Evolutionary conservation across 2,113 vertebrate genomes (phyloP).

Genomic region (Anguilla rostrata): DNA sequence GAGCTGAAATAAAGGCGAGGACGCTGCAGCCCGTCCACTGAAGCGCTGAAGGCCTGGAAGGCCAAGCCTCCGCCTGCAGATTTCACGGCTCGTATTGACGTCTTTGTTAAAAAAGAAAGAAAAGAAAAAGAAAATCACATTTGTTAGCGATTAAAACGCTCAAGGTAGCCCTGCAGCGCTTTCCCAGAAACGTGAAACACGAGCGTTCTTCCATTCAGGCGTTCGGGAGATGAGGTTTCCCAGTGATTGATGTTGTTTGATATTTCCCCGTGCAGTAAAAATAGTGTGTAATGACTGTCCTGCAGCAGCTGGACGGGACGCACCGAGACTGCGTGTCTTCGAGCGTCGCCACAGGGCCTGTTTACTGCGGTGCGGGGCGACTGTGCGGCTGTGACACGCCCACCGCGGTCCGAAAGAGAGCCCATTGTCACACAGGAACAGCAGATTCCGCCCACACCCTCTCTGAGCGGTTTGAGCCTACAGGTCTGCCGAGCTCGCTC

Average conservation of each 20-base stretch:
- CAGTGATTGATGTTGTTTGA: not conserved
- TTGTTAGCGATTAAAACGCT: not conserved
- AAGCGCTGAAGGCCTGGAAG: too few species aligned
- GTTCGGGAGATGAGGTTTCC: not conserved
- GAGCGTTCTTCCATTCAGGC: not conserved
- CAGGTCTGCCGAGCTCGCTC: conserved; percentile 58
- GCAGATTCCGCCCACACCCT: not conserved
- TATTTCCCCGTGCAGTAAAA: not conserved
- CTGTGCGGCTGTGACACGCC: not conserved
- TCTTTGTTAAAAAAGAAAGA: too few species aligned
- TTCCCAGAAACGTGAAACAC: not conserved
- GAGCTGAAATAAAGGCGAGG: not conserved
- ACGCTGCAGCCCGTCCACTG: too few species aligned
- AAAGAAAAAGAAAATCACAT: not conserved
- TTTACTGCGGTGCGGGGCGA: not conserved
- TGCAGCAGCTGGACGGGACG: not conserved
- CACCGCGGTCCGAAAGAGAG: not conserved
- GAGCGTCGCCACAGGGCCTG: not conserved
- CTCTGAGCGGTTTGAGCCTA: not conserved
- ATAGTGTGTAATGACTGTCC: not conserved
- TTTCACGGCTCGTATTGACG: not conserved
- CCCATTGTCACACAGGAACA: not conserved
- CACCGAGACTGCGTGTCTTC: not conserved
- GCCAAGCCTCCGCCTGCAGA: too few species aligned
- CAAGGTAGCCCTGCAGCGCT: not conserved